Percentiles rank a stretch among this genome's conserved stretches.
These are phyloP conservation scores for Ptilonorhynchus violaceus DNA, from an alignment of 2,113 vertebrate species.

Conservation along the genomic window DNA sequence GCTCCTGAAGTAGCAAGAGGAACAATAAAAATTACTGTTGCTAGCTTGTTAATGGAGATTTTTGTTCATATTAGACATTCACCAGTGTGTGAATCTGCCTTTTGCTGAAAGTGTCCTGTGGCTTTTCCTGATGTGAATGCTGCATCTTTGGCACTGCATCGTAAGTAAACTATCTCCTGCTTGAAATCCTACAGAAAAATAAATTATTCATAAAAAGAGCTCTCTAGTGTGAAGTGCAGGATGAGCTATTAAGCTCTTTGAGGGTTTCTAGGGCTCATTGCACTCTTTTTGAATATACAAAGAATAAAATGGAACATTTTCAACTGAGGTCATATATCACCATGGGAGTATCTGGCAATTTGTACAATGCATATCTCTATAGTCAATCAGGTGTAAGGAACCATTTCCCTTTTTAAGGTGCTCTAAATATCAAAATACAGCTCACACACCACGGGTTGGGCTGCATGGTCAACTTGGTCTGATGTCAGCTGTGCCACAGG, in stretches of 20 bases:
- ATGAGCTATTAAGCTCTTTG: background rate
- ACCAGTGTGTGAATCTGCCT: accelerated
- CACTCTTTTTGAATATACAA: too few relatives aligned
- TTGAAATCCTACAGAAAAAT: background rate
- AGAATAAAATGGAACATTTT: background rate
- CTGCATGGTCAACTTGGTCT: background rate
- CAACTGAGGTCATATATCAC: background rate
- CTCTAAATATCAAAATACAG: background rate
- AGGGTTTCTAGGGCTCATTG: background rate
- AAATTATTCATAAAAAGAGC: background rate
- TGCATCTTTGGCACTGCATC: accelerated
- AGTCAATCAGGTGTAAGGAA: background rate
- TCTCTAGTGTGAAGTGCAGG: background rate
- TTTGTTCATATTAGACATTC: background rate
- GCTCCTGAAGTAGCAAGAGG: background rate
- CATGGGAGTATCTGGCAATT: background rate
- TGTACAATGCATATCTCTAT: accelerated
- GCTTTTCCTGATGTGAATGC: background rate
- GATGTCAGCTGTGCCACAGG: background rate
- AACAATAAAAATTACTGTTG: background rate
- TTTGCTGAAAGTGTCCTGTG: background rate
- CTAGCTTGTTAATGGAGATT: background rate
- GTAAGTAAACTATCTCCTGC: background rate
- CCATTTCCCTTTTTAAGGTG: background rate
- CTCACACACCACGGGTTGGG: background rate